Percentiles rank a stretch among this genome's conserved stretches.
Conservation (phyloP, 2,797 vertebrate genomes). For the Loris lydekkerianus region DNA sequence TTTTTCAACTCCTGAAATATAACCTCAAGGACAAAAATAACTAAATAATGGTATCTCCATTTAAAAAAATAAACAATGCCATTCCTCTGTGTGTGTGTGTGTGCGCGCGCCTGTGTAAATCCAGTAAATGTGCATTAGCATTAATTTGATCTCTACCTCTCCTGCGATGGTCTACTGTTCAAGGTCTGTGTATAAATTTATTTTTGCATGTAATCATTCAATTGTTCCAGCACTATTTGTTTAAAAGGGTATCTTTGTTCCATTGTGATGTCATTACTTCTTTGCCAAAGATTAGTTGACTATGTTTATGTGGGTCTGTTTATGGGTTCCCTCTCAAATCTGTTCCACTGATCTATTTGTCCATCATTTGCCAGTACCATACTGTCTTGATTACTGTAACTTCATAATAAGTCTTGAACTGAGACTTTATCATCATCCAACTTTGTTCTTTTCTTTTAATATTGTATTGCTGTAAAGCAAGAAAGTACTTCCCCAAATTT, state of each 20-base stretch:
- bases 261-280: background rate
- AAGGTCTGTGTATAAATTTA: background rate
- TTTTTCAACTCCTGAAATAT: constrained; percentile 28
- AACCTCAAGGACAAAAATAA: background rate
- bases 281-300: too few species aligned
- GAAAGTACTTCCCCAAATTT: background rate
- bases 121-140: background rate
- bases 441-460: too few species aligned
- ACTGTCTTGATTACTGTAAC: too few species aligned
- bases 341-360: too few species aligned
- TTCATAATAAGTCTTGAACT: too few species aligned
- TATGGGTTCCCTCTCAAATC: too few species aligned
- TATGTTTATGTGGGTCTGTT: too few species aligned
- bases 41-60: background rate
- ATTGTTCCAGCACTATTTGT: background rate
- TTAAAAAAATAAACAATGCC: background rate
- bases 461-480: background rate
- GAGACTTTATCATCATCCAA: too few species aligned
- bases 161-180: background rate
- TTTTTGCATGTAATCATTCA: background rate
- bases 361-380: too few species aligned
- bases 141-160: background rate
- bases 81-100: background rate
- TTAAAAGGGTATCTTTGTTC: background rate
- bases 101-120: background rate